Evolutionary conservation across 2,113 vertebrate genomes (phyloP).

Genomic region (Rhynchomys soricoides): DNA sequence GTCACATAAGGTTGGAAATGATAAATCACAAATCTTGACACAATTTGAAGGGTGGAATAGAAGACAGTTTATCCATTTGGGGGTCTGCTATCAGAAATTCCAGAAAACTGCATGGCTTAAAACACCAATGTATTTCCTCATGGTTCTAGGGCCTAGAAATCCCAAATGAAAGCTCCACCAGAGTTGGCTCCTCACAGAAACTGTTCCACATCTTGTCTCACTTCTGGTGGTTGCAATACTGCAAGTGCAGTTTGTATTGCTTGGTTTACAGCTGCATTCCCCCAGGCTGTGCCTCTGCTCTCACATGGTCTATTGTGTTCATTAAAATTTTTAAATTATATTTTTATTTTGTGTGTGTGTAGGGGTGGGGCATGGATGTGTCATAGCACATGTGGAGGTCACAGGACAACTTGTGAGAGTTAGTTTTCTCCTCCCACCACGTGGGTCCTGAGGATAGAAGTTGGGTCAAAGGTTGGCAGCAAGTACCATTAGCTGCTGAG

Average conservation of each 20-base stretch:
- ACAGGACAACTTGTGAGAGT: background rate
- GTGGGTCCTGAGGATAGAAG: background rate
- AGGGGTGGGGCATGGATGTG: background rate
- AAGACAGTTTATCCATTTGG: background rate
- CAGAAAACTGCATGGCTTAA: background rate
- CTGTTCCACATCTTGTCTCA: background rate
- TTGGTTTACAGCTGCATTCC: background rate
- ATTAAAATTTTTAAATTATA: background rate
- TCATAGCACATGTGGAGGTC: background rate
- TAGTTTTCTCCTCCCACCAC: background rate
- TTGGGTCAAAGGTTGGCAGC: background rate
- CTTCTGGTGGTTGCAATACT: background rate
- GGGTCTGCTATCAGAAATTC: background rate
- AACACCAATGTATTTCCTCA: background rate
- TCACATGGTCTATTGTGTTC: background rate
- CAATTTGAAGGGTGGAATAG: background rate
- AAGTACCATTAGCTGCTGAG: background rate
- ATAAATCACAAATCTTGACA: constrained; percentile 12
- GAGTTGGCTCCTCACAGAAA: background rate
- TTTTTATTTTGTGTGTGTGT: background rate
- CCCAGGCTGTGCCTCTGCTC: background rate
- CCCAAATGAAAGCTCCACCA: background rate
- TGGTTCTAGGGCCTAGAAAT: background rate
- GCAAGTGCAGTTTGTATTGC: background rate
- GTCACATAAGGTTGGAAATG: background rate